A percentile compares a stretch with the other conserved stretches of the same genome.
Conservation (phyloP, 2,113 vertebrate genomes). For the Trachemys scripta region DNA sequence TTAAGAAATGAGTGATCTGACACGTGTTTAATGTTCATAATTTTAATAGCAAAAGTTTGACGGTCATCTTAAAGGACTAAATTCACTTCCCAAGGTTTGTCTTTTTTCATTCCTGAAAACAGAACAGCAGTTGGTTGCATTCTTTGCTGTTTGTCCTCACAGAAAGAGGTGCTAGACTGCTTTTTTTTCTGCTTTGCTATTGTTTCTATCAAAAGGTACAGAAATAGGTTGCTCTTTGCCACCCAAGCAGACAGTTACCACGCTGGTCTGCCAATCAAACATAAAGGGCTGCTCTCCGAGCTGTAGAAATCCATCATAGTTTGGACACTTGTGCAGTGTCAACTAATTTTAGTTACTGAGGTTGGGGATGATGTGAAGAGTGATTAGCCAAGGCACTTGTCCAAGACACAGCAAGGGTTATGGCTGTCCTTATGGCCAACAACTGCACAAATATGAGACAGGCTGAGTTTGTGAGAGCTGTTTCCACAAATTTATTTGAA, state of each 20-base stretch:
- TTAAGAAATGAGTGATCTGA: neutral
- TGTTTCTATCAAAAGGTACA: conserved; percentile 29
- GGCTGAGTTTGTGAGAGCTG: conserved; percentile 72
- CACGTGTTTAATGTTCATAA: neutral
- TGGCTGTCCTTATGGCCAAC: conserved; percentile 78
- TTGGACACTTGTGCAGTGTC: conserved; percentile 70
- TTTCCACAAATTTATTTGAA: conserved; percentile 82
- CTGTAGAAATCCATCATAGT: conserved; percentile 61
- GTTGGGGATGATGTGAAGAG: conserved; percentile 58
- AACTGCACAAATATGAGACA: conserved; percentile 86
- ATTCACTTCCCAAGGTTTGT: neutral
- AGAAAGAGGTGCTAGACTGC: neutral
- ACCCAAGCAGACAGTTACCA: conserved; percentile 66
- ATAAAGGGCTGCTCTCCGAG: conserved; percentile 54
- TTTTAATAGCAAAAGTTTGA: neutral
- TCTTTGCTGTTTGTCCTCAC: conserved; percentile 54
- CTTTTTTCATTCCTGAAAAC: neutral
- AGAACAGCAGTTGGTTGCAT: neutral
- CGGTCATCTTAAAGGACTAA: neutral
- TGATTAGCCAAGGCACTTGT: conserved; percentile 78
- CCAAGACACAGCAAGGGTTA: conserved; percentile 79
- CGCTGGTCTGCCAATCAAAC: conserved; percentile 72
- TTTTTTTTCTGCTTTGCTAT: neutral
- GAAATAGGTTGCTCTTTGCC: conserved; percentile 63
- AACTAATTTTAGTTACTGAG: conserved; percentile 76